phyloP scores from a whole-genome alignment of 2,888 invertebrate species.

The Oligia latruncula region DNA sequence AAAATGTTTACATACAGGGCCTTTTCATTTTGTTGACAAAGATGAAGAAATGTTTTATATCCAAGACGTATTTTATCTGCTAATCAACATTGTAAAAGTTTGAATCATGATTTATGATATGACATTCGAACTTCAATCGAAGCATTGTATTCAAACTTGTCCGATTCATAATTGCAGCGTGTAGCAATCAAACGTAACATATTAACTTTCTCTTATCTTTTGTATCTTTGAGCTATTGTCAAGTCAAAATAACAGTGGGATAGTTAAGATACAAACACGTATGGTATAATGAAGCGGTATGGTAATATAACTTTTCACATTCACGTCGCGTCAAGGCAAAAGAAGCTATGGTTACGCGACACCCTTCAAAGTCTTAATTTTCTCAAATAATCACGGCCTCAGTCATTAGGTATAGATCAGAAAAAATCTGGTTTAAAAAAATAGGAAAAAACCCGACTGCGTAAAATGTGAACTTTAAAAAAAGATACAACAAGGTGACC shows the following conservation, averaged over 20 bases:
- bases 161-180: slow-evolving; percentile 28
- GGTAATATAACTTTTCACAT: slow-evolving; percentile 21
- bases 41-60: slow-evolving; percentile 21
- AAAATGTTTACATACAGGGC: slow-evolving; percentile 38
- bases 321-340: not conserved
- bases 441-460: not conserved
- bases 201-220: slow-evolving; percentile 60
- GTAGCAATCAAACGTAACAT: slow-evolving; percentile 53
- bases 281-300: slow-evolving; percentile 17
- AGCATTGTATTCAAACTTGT: slow-evolving; percentile 41
- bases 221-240: slow-evolving; percentile 53
- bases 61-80: slow-evolving; percentile 12
- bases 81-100: slow-evolving; percentile 30
- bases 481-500: not conserved
- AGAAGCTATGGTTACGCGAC: not conserved
- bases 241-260: slow-evolving; percentile 41
- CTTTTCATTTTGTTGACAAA: slow-evolving; percentile 21
- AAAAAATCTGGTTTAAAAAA: not conserved
- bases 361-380: not conserved
- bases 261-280: slow-evolving; percentile 30
- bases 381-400: not conserved
- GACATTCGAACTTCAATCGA: slow-evolving; percentile 35
- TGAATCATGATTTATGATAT: slow-evolving; percentile 34
- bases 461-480: not conserved
- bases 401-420: not conserved